These are phyloP conservation scores for Synodontis membranacea DNA, from an alignment of 2,113 vertebrate genomes.

Conservation along the genomic window DNA sequence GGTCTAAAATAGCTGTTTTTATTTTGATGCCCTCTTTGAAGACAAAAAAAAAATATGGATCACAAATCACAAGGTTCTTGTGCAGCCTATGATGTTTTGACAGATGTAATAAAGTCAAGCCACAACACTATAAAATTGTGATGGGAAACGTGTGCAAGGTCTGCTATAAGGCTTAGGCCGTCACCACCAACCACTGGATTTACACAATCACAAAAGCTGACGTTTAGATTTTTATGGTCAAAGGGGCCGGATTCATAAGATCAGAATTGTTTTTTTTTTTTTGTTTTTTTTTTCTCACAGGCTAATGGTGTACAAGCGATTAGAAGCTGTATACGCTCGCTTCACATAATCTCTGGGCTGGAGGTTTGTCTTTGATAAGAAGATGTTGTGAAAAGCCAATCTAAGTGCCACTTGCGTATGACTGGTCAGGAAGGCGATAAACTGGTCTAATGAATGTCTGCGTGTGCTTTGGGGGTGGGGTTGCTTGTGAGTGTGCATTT, in stretches of 20 bases:
- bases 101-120: conserved; percentile 74
- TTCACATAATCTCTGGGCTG: conserved; percentile 43
- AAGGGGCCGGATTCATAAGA: conserved; percentile 16
- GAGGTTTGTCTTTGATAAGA: conserved; percentile 54
- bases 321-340: conserved; percentile 29
- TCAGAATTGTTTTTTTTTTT: conserved; percentile 4
- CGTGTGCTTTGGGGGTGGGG: conserved; percentile 20
- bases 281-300: background rate
- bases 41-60: conserved; percentile 40
- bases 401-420: conserved; percentile 29
- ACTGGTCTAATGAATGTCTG: conserved; percentile 19
- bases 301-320: conserved; percentile 32
- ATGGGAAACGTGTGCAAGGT: conserved; percentile 70
- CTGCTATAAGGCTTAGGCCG: conserved; percentile 65
- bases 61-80: conserved; percentile 49
- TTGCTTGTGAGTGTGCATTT: background rate
- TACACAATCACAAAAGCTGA: conserved; percentile 64
- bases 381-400: conserved; percentile 40
- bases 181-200: conserved; percentile 58
- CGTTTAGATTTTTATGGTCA: conserved; percentile 34
- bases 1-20: conserved; percentile 38
- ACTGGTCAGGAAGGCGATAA: conserved; percentile 35
- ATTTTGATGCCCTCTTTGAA: conserved; percentile 33
- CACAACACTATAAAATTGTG: conserved; percentile 73
- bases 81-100: conserved; percentile 70